Percentiles rank a stretch among this genome's conserved stretches.
Evolutionary conservation across 2,113 vertebrate species (phyloP).

Genomic region (Mirza zaza): DNA sequence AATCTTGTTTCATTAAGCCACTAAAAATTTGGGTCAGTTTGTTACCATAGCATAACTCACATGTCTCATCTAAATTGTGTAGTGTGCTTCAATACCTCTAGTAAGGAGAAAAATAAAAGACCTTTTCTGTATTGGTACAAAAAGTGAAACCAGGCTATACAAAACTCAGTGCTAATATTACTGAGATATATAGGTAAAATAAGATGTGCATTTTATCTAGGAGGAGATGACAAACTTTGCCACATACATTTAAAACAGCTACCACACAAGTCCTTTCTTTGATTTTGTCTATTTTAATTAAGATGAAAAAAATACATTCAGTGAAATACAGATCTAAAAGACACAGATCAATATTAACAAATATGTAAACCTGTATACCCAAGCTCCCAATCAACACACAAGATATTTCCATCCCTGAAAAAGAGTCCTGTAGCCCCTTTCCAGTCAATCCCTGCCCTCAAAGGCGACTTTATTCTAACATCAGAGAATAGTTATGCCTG

Average conservation of each 20-base stretch:
- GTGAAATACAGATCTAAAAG: background rate
- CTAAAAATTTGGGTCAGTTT: background rate
- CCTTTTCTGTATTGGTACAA: background rate
- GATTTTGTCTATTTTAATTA: background rate
- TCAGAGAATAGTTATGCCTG: background rate
- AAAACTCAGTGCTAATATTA: slow-evolving; percentile 27
- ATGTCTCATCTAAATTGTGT: background rate
- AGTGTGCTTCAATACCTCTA: slow-evolving; percentile 40
- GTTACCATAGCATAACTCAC: background rate
- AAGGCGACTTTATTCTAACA: background rate
- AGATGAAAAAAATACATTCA: background rate
- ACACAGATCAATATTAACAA: background rate
- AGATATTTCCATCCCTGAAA: background rate
- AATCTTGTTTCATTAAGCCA: background rate
- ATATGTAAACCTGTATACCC: background rate
- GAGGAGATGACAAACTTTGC: background rate
- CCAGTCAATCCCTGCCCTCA: background rate
- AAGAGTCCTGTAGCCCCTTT: background rate
- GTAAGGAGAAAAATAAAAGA: slow-evolving; percentile 60
- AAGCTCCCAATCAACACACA: background rate
- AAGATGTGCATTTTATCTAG: background rate
- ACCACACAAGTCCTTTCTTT: background rate
- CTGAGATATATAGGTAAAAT: slow-evolving; percentile 49
- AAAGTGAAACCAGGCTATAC: background rate
- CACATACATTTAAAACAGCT: background rate